Evolutionary conservation across 2,797 vertebrate species (phyloP).

Genomic region (Psittacula derbiana): DNA sequence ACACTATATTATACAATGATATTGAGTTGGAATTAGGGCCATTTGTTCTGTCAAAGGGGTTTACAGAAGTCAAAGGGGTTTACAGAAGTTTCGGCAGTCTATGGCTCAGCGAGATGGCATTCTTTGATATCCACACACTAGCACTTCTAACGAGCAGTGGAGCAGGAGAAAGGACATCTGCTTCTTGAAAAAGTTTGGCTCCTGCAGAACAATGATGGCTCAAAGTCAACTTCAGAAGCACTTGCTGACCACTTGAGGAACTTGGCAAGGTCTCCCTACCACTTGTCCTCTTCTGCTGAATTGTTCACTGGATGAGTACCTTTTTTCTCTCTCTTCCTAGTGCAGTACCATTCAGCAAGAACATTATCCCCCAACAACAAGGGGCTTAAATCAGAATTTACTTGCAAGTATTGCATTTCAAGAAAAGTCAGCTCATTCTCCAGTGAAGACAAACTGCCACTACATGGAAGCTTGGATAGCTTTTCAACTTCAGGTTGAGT

Average conservation of each 20-base stretch:
- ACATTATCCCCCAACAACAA: neutral
- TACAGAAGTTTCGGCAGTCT: neutral
- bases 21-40: neutral
- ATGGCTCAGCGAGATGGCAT: neutral
- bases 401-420: neutral
- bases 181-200: neutral
- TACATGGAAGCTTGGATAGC: conserved; percentile 10
- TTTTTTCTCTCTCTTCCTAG: neutral
- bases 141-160: neutral
- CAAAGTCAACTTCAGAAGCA: neutral
- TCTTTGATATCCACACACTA: neutral
- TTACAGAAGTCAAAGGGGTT: neutral
- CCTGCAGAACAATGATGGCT: neutral
- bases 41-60: neutral
- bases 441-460: neutral
- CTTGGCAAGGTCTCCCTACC: neutral
- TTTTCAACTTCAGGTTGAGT: conserved; percentile 23
- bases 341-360: neutral
- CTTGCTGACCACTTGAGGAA: neutral
- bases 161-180: neutral
- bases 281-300: neutral
- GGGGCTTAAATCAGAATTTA: neutral
- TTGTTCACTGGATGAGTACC: neutral
- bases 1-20: neutral
- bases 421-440: conserved; percentile 17